Percentiles rank a stretch among this genome's conserved stretches.
Evolutionary conservation across 2,888 invertebrate genomes (phyloP).

Genomic region (Gortyna flavago): DNA sequence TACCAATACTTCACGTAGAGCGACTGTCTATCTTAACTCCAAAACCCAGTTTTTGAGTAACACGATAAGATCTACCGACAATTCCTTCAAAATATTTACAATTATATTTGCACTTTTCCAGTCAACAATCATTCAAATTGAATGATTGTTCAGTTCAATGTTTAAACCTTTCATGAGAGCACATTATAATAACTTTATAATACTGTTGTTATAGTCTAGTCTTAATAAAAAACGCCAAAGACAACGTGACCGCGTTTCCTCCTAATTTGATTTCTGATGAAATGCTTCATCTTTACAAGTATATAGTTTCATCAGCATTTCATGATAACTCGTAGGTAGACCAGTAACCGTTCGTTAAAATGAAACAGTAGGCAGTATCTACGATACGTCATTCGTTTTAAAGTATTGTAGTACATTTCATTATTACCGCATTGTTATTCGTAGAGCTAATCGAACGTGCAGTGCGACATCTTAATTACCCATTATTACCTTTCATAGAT

Average conservation of each 20-base stretch:
- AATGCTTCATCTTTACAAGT: neutral
- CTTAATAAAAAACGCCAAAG: neutral
- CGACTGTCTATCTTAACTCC: too few species aligned
- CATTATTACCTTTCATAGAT: constrained; percentile 27
- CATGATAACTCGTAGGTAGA: neutral
- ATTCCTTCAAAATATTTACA: constrained; percentile 2
- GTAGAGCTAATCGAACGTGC: constrained; percentile 8
- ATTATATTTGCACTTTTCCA: neutral
- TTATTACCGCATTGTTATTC: neutral
- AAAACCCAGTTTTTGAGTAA: too few species aligned
- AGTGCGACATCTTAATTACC: constrained; percentile 20
- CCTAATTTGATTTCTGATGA: neutral
- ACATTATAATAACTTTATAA: too few species aligned
- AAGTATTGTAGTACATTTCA: neutral
- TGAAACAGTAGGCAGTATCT: neutral
- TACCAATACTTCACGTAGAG: neutral
- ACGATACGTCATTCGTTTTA: neutral
- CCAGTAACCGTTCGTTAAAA: neutral
- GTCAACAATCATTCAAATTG: neutral
- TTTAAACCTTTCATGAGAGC: neutral
- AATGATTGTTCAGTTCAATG: neutral
- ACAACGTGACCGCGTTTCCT: neutral
- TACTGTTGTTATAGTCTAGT: neutral
- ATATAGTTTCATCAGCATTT: constrained; percentile 3
- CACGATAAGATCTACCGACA: neutral